Evolutionary conservation across 2,797 vertebrate genomes (phyloP), one percentile per base, ranked within the genome.

Genomic region (Eulemur albifrons): DNA sequence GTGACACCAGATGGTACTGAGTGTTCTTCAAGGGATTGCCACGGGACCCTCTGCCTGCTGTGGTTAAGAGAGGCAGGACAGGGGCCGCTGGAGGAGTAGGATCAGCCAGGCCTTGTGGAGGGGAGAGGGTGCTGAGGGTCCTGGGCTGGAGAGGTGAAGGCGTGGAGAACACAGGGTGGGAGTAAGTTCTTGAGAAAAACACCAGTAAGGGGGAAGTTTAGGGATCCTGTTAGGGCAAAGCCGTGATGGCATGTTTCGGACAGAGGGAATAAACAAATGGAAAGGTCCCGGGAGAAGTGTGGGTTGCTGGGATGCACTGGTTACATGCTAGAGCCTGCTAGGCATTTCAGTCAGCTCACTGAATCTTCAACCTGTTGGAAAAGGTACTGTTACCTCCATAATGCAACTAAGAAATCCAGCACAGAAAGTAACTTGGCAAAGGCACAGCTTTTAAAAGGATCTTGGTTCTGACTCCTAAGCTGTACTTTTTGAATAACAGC

Each of bases 1-100:
- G 32, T 35, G 83, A 52, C 18, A 67, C 70, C 96, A 96, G 80
- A 38, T 90, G 97, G 90, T 93, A 50, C 83, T 11, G 52, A 89
- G 32, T 65, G 88, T 94, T 96, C 40, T 86, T 27, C 5, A 23
- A 43, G 25, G 50, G 54, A 23, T 81, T 81, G 77, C 38, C 35
- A 11, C 7, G 17, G 43, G 50, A 40, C 67, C 32, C 8, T 18
- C 30, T 35, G 45, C 17, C 70, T 84, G 27, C 48, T 25, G 7
- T 57, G 38, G 73, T 25, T 54, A 32, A 13, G 23, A 77, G 54
- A 17, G 48, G n/a, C 30, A 5, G 32, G 67, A 30, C 2, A 10
- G 5, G 7, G 38, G 14, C 59, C 50, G 13, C 4, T 13, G 57
- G 45, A 4, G 23, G 20, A n/a, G 4, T 10, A 30, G 35, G n/a